These are phyloP conservation scores for Epinotia demarniana DNA, from an alignment of 2,888 invertebrate species.

Conservation along the genomic window DNA sequence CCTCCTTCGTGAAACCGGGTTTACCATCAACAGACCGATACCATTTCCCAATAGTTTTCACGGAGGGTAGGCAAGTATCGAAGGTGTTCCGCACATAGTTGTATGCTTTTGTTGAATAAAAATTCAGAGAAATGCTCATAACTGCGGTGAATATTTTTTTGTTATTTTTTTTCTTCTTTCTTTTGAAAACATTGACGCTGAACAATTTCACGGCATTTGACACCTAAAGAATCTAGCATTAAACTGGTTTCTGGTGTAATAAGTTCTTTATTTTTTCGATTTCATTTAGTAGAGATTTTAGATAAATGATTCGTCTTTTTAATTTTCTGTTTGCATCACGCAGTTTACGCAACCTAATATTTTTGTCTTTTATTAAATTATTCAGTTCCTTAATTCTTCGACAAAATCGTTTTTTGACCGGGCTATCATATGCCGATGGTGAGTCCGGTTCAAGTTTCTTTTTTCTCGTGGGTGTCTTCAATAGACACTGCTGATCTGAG, in stretches of 20 bases:
- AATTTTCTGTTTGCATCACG: not conserved
- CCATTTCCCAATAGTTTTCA: slow-evolving; percentile 40
- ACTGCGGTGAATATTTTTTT: slow-evolving; percentile 26
- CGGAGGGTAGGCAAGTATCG: slow-evolving; percentile 39
- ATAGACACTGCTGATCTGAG: not conserved
- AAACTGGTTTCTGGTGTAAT: not conserved
- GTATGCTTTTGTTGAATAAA: slow-evolving; percentile 44
- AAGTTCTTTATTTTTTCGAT: not conserved
- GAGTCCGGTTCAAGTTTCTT: not conserved
- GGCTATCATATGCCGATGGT: not conserved
- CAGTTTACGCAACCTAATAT: not conserved
- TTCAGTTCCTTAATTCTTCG: slow-evolving; percentile 17
- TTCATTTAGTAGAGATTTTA: not conserved
- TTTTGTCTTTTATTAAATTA: not conserved
- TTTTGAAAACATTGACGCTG: not conserved
- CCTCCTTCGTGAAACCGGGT: slow-evolving; percentile 44
- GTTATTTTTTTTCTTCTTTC: not conserved
- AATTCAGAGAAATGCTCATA: slow-evolving; percentile 38
- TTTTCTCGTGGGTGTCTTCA: not conserved
- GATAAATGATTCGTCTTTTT: not conserved
- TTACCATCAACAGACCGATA: slow-evolving; percentile 38
- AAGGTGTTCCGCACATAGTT: slow-evolving; percentile 43
- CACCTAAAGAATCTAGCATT: not conserved
- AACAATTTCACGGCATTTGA: slow-evolving; percentile 10
- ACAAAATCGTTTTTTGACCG: not conserved